phyloP scores from a whole-genome alignment of 2,888 invertebrate genomes.

The Coleophora flavipennella region DNA sequence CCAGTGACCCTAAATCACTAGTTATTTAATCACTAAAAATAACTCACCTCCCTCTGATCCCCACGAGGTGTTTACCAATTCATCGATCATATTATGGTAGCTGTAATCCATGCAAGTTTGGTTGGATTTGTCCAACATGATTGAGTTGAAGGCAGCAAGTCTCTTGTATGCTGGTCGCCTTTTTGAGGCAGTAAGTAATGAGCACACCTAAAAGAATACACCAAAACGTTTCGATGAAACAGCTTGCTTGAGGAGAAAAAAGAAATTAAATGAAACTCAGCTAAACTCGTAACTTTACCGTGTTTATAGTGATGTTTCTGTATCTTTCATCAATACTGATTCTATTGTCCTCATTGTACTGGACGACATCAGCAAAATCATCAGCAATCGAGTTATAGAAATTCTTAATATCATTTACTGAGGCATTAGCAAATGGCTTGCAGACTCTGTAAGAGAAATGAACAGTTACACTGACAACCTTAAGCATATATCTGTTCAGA shows the following conservation, averaged over 20 bases:
- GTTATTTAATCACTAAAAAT: too few relatives aligned
- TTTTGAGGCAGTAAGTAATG: constrained; percentile 77
- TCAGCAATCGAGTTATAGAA: constrained; percentile 87
- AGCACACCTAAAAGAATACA: constrained; percentile 73
- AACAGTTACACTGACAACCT: not conserved
- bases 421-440: constrained; percentile 76
- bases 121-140: constrained; percentile 76
- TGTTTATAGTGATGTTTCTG: constrained; percentile 84
- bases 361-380: constrained; percentile 92
- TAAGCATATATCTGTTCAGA: too few relatives aligned
- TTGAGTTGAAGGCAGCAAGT: constrained; percentile 80
- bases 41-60: constrained; percentile 74
- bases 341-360: constrained; percentile 95
- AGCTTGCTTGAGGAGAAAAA: too few relatives aligned
- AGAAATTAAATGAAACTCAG: too few relatives aligned
- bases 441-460: constrained; percentile 75
- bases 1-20: too few relatives aligned
- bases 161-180: constrained; percentile 75
- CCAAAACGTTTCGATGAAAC: too few relatives aligned
- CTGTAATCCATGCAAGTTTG: constrained; percentile 87
- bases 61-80: constrained; percentile 79
- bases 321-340: constrained; percentile 72
- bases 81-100: constrained; percentile 82
- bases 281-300: constrained; percentile 51
- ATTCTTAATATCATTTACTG: constrained; percentile 81